Base-by-base conservation (phyloP, 2,797 vertebrate species). In the Anas bernieri region DNA sequence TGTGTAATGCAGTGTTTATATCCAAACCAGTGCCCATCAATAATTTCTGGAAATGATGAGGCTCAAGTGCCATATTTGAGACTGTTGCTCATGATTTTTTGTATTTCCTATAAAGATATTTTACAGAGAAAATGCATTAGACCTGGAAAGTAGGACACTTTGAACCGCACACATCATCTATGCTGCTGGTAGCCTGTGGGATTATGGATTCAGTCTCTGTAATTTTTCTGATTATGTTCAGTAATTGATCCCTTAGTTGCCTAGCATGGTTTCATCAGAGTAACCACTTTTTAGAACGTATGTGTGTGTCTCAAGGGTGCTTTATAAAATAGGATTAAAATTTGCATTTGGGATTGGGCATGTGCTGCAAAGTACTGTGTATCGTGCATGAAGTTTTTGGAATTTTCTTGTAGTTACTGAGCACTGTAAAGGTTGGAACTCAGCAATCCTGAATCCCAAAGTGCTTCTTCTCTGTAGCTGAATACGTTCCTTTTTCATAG, bases 111-210 rank as follows among this genome's bases (percentile, higher is more conserved):
- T 88, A 78, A 94, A 86, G 50, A 62, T 82, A 81, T 66, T 90
- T 91, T 87, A 70, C 43, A 76, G 80, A 76, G 81, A 83, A 83
- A 86, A 59, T 16, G 23, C 10, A 21, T 81, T 80, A 33, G 23
- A 43, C 21, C 54, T 76, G 55, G 43, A 91, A 95, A 90, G 59
- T 92, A 88, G 88, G 77, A 73, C 74, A 79, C 80, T 93, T 84
- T 43, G 52, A 94, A 74, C 85, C 79, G 11, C 63, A 74, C 17
- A 22, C 45, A 69, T 82, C 39, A 15, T 78, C 68, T 33, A 64
- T 81, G 77, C 67, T 84, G 52, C 43, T 83, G 67, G 68, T 82
- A 86, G 90, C 70, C 91, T 84, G 52, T 90, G 92, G 63, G 80
- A 77, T 92, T 90, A 80, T 48, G 31, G 70, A 52, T 72, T 94